Base-by-base conservation (phyloP, 2,888 invertebrate genomes). In the Plusia festucae region DNA sequence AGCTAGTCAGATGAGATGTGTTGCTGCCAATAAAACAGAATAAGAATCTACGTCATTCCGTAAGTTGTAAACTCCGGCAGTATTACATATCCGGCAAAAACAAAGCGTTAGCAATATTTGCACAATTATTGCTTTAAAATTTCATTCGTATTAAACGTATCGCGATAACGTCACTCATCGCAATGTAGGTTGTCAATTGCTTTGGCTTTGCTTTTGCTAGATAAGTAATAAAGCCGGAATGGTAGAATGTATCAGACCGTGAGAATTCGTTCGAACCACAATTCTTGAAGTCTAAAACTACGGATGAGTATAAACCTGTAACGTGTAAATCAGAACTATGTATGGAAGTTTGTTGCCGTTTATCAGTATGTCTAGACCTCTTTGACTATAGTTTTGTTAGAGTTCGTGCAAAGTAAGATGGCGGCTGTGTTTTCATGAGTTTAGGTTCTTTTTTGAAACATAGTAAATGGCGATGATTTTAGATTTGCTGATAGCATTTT, bases 261-360 rank as follows among this genome's bases (percentile, higher is more conserved):
- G 18, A 11, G 9, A 46, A 18, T 20, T 49, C 18, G n/a, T 40
- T 40, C n/a, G n/a, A n/a, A 49, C 8, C 8, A 49, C 46, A 49
- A 0, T 3, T 18, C 7, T 20, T 49, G 11, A 49, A 9, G 20
- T 20, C 18, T 49, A 4, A 4, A 20, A 49, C 18, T 11, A 49
- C 9, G 9, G 20, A 20, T 13, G 46, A 49, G 20, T 18, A 16
- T 20, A 11, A 11, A 18, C 46, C n/a, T n/a, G n/a, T n/a, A n/a
- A 34, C 34, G 20, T 49, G 18, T 49, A 49, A 20, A 49, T 49
- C 46, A 49, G 20, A 49, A 49, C 46, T 49, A 49, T 49, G 46
- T 49, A 49, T 49, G 20, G 18, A 49, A 49, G 46, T 49, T 20
- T 20, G 9, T 11, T 16, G 11, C n/a, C 5, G 18, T 18, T 46